These are phyloP conservation scores for Chiroxiphia lanceolata DNA, from an alignment of 2,797 vertebrate genomes.

Conservation along the genomic window DNA sequence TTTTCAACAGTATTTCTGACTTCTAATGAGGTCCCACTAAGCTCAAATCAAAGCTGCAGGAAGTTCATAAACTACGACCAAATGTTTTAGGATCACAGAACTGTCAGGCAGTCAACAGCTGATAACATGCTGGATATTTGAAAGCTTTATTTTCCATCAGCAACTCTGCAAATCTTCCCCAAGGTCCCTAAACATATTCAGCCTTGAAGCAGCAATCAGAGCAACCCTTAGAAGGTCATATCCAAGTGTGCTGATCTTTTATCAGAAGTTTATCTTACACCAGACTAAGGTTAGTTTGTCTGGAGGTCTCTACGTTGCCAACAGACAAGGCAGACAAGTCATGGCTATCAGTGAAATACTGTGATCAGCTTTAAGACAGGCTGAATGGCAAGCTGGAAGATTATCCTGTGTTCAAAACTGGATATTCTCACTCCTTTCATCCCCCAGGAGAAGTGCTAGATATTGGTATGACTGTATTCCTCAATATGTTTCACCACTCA, in stretches of 20 bases:
- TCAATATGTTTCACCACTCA: background rate
- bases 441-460: background rate
- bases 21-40: background rate
- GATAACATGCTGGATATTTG: background rate
- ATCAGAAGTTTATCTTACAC: conserved; percentile 14
- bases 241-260: background rate
- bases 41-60: background rate
- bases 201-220: conserved; percentile 54
- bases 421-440: background rate
- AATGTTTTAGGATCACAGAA: background rate
- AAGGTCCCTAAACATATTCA: conserved; percentile 55
- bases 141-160: background rate
- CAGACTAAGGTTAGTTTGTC: background rate
- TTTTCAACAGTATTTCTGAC: background rate
- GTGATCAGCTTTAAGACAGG: background rate
- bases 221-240: conserved; percentile 12
- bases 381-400: background rate
- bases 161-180: conserved; percentile 21
- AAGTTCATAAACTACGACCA: background rate
- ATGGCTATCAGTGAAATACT: background rate
- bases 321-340: background rate
- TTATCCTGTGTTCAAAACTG: background rate
- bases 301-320: background rate
- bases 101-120: background rate
- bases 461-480: background rate